phyloP scores from a whole-genome alignment of 2,113 vertebrate species.

The Corythaeola cristata region DNA sequence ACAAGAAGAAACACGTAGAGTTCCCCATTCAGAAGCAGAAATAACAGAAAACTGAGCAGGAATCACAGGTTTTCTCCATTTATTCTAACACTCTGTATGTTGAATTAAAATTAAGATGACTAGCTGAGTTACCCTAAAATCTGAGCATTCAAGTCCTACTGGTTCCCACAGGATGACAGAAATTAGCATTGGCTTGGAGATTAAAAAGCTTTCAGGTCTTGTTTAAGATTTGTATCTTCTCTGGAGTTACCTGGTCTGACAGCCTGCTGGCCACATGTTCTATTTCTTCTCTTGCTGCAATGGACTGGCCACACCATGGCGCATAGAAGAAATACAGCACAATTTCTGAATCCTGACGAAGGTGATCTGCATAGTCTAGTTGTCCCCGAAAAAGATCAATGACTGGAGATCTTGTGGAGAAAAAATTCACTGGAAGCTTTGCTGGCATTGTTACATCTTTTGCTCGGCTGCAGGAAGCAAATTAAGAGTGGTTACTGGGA shows the following conservation, averaged over 20 bases:
- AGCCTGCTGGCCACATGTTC: conserved; percentile 86
- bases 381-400: conserved; percentile 94
- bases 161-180: not conserved
- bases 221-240: not conserved
- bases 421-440: conserved; percentile 87
- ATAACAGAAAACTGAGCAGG: not conserved
- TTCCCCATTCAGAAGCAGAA: not conserved
- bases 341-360: conserved; percentile 85
- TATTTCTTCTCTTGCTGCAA: conserved; percentile 84
- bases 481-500: not conserved
- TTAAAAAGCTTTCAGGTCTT: not conserved
- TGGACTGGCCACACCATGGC: conserved; percentile 95
- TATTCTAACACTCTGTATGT: not conserved
- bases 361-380: conserved; percentile 85
- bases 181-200: not conserved
- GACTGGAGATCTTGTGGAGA: conserved; percentile 83
- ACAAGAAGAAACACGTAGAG: not conserved
- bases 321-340: conserved; percentile 92
- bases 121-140: not conserved
- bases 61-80: not conserved
- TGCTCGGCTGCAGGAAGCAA: conserved; percentile 80
- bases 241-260: conserved; percentile 84
- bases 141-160: not conserved
- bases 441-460: conserved; percentile 90
- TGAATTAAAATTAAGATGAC: not conserved